Conservation (phyloP, 1,140 invertebrate genomes). For the Belonocnema kinseyi region DNA sequence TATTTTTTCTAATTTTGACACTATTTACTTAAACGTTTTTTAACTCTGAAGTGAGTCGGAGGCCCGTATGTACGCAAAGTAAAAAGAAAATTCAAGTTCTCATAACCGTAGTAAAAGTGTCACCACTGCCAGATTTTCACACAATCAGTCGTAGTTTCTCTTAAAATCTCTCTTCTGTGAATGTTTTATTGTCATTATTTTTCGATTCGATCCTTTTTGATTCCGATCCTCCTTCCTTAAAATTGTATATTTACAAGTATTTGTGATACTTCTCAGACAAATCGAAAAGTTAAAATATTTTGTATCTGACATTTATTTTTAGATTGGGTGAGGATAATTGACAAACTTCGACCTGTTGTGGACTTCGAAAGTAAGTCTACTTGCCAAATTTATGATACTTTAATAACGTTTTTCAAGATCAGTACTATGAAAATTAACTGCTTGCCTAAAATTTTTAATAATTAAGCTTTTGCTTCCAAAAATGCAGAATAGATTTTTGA, state of each 20-base stretch:
- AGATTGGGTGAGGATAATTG: constrained; percentile 69
- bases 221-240: neutral
- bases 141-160: neutral
- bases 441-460: neutral
- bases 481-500: constrained; percentile 1
- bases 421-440: too few relatives aligned
- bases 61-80: too few relatives aligned
- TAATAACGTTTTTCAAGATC: too few relatives aligned
- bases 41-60: too few relatives aligned
- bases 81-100: too few relatives aligned
- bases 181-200: neutral
- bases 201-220: neutral
- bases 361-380: constrained; percentile 62
- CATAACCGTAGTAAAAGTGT: too few relatives aligned
- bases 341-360: constrained; percentile 54
- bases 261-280: too few relatives aligned
- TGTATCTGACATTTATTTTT: constrained; percentile 42
- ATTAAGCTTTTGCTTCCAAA: neutral
- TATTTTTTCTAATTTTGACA: too few relatives aligned
- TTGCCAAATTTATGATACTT: neutral
- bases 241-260: too few relatives aligned
- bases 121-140: too few relatives aligned
- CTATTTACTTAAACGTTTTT: too few relatives aligned
- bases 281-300: constrained; percentile 18
- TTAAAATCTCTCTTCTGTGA: constrained; percentile 13